These are phyloP conservation scores for Piezodorus guildinii DNA, from an alignment of 1,140 invertebrate species.

Conservation along the genomic window DNA sequence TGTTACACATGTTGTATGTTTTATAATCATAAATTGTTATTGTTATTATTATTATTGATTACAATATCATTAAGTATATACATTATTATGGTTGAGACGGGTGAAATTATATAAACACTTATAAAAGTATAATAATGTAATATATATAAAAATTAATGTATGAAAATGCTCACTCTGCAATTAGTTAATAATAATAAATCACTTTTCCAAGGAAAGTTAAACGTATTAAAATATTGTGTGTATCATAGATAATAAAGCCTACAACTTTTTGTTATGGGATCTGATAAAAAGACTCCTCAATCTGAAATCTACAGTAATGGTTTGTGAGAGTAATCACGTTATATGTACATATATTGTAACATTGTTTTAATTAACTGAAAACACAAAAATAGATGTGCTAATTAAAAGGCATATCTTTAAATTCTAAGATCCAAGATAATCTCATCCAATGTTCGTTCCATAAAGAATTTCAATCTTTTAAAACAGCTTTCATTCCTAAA, in stretches of 20 bases:
- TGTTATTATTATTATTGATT: slow-evolving; percentile 18
- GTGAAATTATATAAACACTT: slow-evolving; percentile 24
- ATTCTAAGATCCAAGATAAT: not conserved
- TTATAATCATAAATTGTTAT: slow-evolving; percentile 23
- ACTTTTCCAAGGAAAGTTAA: slow-evolving; percentile 24
- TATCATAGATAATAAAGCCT: slow-evolving; percentile 23
- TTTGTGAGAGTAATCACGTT: slow-evolving; percentile 10
- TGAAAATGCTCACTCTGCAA: slow-evolving; percentile 26
- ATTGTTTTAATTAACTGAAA: slow-evolving; percentile 15
- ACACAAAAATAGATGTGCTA: not conserved
- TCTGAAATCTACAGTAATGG: slow-evolving; percentile 18
- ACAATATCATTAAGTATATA: slow-evolving; percentile 19
- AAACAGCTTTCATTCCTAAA: slow-evolving; percentile 15
- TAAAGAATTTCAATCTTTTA: slow-evolving; percentile 5
- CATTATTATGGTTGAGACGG: slow-evolving; percentile 25
- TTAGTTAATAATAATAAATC: slow-evolving; percentile 26
- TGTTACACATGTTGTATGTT: slow-evolving; percentile 21
- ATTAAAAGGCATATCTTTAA: slow-evolving; percentile 2
- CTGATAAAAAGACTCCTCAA: slow-evolving; percentile 16
- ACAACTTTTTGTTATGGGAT: slow-evolving; percentile 20
- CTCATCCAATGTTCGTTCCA: slow-evolving; percentile 12
- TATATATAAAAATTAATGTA: slow-evolving; percentile 24
- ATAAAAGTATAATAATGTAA: slow-evolving; percentile 25
- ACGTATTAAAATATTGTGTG: slow-evolving; percentile 24
- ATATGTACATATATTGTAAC: slow-evolving; percentile 18